Evolutionary conservation across 2,797 vertebrate species (phyloP), one percentile per base, ranked within the genome.

Genomic region (Selene dorsalis): DNA sequence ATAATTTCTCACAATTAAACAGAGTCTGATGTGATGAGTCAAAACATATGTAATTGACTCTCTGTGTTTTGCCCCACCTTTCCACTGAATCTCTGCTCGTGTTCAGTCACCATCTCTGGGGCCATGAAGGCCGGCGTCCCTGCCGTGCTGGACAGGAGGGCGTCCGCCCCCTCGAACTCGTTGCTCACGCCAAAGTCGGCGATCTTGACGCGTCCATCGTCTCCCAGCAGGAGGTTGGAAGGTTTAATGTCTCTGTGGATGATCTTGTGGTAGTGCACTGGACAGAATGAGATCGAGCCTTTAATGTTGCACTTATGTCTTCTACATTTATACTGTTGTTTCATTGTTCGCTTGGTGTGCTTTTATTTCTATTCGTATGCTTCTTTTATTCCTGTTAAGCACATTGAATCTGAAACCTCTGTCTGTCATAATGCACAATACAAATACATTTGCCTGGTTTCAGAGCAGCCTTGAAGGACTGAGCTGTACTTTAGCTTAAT

Each of bases 71-170:
- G 35, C 65, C 86, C 75, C 65, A 98, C 97, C 95, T 97, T 99
- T 24, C 98, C 97, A 18, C 95, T 97, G 94, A 99, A 99, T 69
- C 95, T 95, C 81, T 95, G 95, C 84, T 96, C 95, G 0, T 95
- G 89, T 18, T 97, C 96, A 0, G 92, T 95, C 87, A 99, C 96
- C 28, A 94, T 96, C 88, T 99, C 98, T 0, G 98, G 98, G 26
- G 98, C 98, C 97, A 98, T 98, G 94, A 99, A 99, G 26, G 98
- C 97, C 0, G 98, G 98, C 0, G 98, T 99, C 72, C 98, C 98
- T 0, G 95, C 97, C 0, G 96, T 97, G 90, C 96, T 95, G 59
- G 95, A 98, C 38, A 99, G 95, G 60, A 95, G 93, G 20, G 97
- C 98, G 0, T 99, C 98, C 0, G 92, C 95, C 30, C 97, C 98